Evolutionary conservation across 2,113 vertebrate species (phyloP).

Genomic region (Crotalus helleri): DNA sequence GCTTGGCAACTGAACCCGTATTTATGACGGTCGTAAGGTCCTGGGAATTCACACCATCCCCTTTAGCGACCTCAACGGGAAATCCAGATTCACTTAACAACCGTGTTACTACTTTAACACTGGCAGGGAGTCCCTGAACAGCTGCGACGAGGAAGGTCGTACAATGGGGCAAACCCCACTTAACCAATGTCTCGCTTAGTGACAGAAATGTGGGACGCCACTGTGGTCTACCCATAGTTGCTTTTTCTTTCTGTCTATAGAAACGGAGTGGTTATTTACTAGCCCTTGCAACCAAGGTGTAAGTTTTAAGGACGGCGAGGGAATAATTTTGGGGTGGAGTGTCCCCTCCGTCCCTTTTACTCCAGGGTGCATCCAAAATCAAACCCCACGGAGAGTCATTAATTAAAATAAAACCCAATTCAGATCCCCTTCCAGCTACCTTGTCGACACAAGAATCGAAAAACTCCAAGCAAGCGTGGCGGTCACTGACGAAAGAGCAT

Average conservation of each 20-base stretch:
- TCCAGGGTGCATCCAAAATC: background rate
- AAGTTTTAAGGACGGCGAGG: background rate
- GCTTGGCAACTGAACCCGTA: too few relatives aligned
- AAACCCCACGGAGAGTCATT: background rate
- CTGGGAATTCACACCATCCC: too few relatives aligned
- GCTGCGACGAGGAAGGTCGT: too few relatives aligned
- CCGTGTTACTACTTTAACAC: too few relatives aligned
- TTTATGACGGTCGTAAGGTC: too few relatives aligned
- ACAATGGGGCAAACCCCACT: too few relatives aligned
- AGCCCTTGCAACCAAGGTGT: background rate
- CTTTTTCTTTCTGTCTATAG: background rate
- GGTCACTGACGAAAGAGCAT: constrained; percentile 90
- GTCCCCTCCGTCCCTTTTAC: background rate
- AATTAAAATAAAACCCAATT: background rate
- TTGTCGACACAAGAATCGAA: constrained; percentile 91
- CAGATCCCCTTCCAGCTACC: constrained; percentile 57
- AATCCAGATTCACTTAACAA: too few relatives aligned
- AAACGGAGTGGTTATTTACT: background rate
- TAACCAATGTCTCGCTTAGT: too few relatives aligned
- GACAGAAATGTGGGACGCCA: too few relatives aligned
- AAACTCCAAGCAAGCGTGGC: constrained; percentile 87
- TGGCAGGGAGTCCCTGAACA: too few relatives aligned
- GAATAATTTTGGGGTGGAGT: background rate
- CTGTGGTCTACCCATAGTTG: background rate
- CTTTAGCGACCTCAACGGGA: too few relatives aligned